Base-by-base conservation (phyloP, 2,888 invertebrate species). In the Furcula furcula region DNA sequence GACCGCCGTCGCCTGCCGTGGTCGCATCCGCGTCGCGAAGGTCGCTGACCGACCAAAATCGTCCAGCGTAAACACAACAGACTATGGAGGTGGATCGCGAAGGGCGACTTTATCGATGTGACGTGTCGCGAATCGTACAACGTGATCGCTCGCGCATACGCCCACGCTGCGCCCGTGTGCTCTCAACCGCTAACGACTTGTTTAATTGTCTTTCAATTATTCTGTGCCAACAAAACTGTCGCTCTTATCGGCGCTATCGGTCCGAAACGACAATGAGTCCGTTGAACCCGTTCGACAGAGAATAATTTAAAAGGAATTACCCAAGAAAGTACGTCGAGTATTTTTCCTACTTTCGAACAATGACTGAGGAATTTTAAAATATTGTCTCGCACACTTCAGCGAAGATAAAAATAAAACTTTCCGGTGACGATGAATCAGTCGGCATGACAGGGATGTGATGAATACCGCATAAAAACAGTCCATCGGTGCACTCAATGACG, bases 41-140 rank as follows among this genome's bases (percentile, higher is more conserved):
- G 85, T 87, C 81, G 66, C 68, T 81, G 86, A 84, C 87, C 85
- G 76, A 73, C 76, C 55, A 81, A 84, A 76, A 68, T 67, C 73
- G 76, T 65, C 70, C 66, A 65, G 69, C 77, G 79, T 82, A 75
- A 77, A 80, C 72, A 71, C 29, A 32, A 28, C 21, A 35, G 30
- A 35, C 35, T 33, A 7, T 6, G 14, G 6, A 7, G 7, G n/a
- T n/a, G 14, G 14, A 14, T 4, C 22, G 22, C 11, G 11, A 22
- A 10, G 10, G 3, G 21, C 21, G 9, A 21, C 21, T 11, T 11
- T 22, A 22, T 22, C 9, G 11, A 22, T 11, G 22, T 6, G 9
- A n/a, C 9, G 7, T 22, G 11, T 22, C 7, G 22, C 13, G 10
- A 28, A 26, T 26, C 14, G n/a, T n/a, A 14, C 26, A n/a, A 26